A percentile compares a stretch with the other conserved stretches of the same genome.
Evolutionary conservation across 2,888 invertebrate genomes (phyloP).

Genomic region (Portevinia maculata): DNA sequence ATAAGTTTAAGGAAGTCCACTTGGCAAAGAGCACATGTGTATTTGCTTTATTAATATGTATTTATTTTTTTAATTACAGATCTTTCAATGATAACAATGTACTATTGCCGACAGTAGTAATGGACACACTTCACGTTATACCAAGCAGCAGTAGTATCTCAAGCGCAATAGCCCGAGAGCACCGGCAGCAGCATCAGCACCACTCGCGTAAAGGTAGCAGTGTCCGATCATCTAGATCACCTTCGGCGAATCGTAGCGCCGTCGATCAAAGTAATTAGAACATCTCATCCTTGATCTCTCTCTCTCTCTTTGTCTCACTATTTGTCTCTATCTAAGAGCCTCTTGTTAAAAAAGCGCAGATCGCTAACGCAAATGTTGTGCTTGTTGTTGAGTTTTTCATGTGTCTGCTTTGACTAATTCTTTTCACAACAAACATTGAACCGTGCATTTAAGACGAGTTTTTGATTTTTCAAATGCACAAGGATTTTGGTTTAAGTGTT

Average conservation of each 20-base stretch:
- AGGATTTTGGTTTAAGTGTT: conserved; percentile 38
- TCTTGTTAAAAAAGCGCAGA: conserved; percentile 27
- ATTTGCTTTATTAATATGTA: conserved; percentile 25
- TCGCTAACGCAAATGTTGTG: conserved; percentile 47
- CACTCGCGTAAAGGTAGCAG: conserved; percentile 70
- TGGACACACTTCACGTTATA: conserved; percentile 77
- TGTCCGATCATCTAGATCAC: conserved; percentile 81
- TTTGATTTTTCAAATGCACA: conserved; percentile 47
- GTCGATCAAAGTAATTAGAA: conserved; percentile 80
- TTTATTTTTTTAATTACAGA: conserved; percentile 51
- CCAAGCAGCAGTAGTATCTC: conserved; percentile 76
- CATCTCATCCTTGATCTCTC: conserved; percentile 41
- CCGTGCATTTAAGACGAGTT: not conserved
- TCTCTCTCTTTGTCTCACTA: conserved; percentile 40
- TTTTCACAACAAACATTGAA: conserved; percentile 3
- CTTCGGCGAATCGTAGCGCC: conserved; percentile 79
- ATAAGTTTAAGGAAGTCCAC: conserved; percentile 27
- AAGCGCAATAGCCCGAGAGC: conserved; percentile 50
- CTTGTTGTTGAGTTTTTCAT: conserved; percentile 23
- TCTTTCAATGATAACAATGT: conserved; percentile 53
- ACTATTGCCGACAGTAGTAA: conserved; percentile 67
- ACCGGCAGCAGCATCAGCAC: conserved; percentile 76
- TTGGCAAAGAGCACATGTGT: not conserved
- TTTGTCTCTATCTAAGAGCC: conserved; percentile 24
- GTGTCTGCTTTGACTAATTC: conserved; percentile 28